A percentile compares a stretch with the other conserved stretches of the same genome.
phyloP scores from a whole-genome alignment of 2,113 vertebrate genomes.

The Clarias magur region DNA sequence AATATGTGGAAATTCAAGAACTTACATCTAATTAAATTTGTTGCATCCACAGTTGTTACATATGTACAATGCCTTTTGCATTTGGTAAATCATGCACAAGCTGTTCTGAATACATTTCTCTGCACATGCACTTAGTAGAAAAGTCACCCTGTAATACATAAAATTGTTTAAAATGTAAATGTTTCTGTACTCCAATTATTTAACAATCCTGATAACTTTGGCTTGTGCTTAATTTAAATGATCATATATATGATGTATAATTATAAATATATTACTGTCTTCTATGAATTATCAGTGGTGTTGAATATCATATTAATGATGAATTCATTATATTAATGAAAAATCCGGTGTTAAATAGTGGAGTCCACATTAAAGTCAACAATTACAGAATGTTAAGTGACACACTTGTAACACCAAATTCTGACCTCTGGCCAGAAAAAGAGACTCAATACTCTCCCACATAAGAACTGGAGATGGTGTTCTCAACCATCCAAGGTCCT shows the following conservation, averaged over 20 bases:
- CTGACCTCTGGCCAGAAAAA: not conserved
- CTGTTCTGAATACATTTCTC: slow-evolving; percentile 27
- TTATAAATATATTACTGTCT: too few relatives aligned
- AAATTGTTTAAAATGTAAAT: not conserved
- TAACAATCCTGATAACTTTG: not conserved
- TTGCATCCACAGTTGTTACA: not conserved
- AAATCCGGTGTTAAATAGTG: not conserved
- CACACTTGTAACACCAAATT: not conserved
- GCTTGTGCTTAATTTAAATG: not conserved
- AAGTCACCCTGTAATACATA: not conserved
- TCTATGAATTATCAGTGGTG: not conserved
- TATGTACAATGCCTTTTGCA: not conserved
- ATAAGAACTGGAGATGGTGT: not conserved
- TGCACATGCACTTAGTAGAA: not conserved
- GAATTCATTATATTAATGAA: not conserved
- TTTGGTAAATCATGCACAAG: slow-evolving; percentile 33
- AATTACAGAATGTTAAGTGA: not conserved
- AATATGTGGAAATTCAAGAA: not conserved
- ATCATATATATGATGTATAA: too few relatives aligned
- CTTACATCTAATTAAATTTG: not conserved
- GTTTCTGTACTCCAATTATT: not conserved
- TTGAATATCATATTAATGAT: not conserved
- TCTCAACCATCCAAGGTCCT: not conserved
- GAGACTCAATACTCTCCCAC: not conserved
- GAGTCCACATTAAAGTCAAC: not conserved